Base-by-base conservation (phyloP, 2,888 invertebrate genomes). In the Gymnocheta viridis region DNA sequence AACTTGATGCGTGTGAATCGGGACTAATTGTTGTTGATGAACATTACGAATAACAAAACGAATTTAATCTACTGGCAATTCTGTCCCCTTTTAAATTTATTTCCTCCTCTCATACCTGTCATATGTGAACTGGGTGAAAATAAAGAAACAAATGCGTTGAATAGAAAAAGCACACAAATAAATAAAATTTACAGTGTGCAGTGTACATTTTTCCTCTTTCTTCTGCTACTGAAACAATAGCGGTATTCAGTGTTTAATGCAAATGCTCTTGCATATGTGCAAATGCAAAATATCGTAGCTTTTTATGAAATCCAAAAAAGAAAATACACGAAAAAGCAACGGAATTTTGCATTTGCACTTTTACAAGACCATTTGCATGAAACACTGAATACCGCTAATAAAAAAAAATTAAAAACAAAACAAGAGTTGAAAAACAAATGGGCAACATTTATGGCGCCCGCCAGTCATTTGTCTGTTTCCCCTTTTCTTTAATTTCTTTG, bases 381-480 rank as follows among this genome's bases (percentile, higher is more conserved):
- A n/a, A n/a, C n/a, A n/a, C n/a, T n/a, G n/a, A n/a, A n/a, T n/a
- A 38, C 19, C 32, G 38, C 2, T 12, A 19, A 29, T 6, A 64
- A 32, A 51, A 49, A 22, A 47, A 6, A 17, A 32, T 9, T 32
- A 9, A 5, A 32, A 32, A 32, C 10, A 32, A 3, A 38, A 38
- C 35, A 10, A 62, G 12, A 74, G 27, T 62, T 19, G 9, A 29
- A 41, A 51, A 72, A 22, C 54, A 66, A 82, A 82, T 60, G 73
- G 67, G 24, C 58, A 62, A 56, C 38, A 78, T 49, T 41, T n/a
- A 58, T 80, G 80, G 83, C 80, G 83, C 80, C 83, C 44, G 47
- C 44, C 54, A 64, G 70, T 22, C 74, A 76, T 49, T 76, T 77
- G 64, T 24, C 58, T 66, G 58, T 19, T 60, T 80, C 24, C 22